These are phyloP conservation scores for Clarias pachynema DNA, from an alignment of 2,797 vertebrate species.

Conservation along the genomic window DNA sequence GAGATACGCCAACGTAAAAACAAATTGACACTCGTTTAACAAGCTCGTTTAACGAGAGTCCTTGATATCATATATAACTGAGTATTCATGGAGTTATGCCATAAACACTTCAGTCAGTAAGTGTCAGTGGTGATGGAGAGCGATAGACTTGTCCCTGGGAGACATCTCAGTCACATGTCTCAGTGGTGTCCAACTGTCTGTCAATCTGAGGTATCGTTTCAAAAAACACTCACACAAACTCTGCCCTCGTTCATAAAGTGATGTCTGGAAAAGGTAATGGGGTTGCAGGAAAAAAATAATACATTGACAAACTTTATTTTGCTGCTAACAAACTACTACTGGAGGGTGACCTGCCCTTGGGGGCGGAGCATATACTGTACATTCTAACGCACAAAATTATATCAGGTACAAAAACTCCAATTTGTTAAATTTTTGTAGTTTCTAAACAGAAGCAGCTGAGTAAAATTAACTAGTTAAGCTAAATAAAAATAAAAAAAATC, in stretches of 20 bases:
- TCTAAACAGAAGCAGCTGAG: not conserved
- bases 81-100: not conserved
- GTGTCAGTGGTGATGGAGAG: not conserved
- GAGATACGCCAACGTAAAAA: not conserved
- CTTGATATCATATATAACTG: not conserved
- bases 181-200: not conserved
- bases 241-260: no score
- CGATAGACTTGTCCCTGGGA: not conserved
- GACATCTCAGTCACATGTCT: not conserved
- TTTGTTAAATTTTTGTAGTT: not conserved
- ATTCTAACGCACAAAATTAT: not conserved
- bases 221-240: no score
- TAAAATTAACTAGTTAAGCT: not conserved
- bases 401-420: not conserved
- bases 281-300: no score
- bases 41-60: not conserved
- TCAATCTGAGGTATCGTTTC: not conserved
- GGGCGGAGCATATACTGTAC: not conserved
- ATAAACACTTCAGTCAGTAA: not conserved
- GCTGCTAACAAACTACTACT: not conserved
- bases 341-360: not conserved
- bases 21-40: not conserved
- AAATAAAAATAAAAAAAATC: not conserved
- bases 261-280: no score
- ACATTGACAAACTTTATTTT: no score